Evolutionary conservation across 2,888 invertebrate species (phyloP).

Genomic region (Macrostomum cliftonense): DNA sequence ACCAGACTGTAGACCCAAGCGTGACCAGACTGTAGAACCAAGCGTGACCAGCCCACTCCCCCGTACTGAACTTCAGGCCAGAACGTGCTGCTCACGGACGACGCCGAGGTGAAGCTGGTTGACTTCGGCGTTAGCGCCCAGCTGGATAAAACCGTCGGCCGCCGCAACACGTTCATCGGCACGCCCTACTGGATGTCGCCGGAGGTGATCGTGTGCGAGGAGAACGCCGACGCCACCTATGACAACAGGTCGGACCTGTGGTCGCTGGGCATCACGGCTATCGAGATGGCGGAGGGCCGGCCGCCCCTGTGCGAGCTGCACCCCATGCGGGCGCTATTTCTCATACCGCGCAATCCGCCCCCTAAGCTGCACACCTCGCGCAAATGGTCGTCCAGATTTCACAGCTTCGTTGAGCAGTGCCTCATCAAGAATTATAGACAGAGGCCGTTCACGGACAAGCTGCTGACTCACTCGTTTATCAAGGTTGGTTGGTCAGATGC

Average conservation of each 20-base stretch:
- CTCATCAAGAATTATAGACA: slow-evolving; percentile 91
- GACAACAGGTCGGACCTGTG: slow-evolving; percentile 58
- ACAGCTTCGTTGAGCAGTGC: slow-evolving; percentile 90
- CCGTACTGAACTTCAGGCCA: slow-evolving; percentile 44
- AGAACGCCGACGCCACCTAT: slow-evolving; percentile 96
- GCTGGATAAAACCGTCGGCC: slow-evolving; percentile 89
- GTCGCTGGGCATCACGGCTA: slow-evolving; percentile 70
- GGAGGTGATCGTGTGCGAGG: slow-evolving; percentile 96
- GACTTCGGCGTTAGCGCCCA: slow-evolving; percentile 99
- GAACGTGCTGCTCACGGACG: slow-evolving; percentile 94
- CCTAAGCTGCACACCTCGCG: slow-evolving; percentile 59
- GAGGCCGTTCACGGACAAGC: slow-evolving; percentile 89
- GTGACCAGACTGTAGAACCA: no score
- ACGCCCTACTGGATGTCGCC: slow-evolving; percentile 65
- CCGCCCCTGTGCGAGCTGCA: slow-evolving; percentile 96
- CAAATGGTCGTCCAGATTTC: slow-evolving; percentile 47
- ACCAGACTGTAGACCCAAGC: no score
- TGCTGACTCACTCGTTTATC: slow-evolving; percentile 89
- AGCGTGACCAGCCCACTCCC: no score
- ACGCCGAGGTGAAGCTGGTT: slow-evolving; percentile 93
- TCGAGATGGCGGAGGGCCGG: slow-evolving; percentile 99
- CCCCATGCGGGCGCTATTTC: slow-evolving; percentile 93
- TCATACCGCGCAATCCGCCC: slow-evolving; percentile 91
- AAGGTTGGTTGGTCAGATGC: slow-evolving; percentile 20
- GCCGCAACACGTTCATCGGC: slow-evolving; percentile 95